Evolutionary conservation across 2,797 vertebrate species (phyloP).

Genomic region (Gallinago nigripennis): DNA sequence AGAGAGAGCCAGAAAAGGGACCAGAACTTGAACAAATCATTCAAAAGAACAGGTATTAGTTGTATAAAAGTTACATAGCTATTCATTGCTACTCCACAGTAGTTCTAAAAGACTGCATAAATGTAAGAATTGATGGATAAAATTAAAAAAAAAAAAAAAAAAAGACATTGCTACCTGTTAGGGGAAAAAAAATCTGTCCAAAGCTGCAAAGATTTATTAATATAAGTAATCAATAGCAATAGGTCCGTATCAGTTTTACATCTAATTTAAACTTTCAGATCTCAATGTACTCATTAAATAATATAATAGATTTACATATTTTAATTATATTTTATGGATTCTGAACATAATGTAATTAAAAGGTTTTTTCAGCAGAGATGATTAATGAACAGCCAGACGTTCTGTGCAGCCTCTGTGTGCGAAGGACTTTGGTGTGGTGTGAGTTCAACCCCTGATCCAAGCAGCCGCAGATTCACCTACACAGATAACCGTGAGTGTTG

Average conservation of each 20-base stretch:
- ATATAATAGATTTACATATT: slow-evolving; percentile 80
- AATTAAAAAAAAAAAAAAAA: neutral
- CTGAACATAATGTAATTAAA: slow-evolving; percentile 76
- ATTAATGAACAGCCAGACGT: slow-evolving; percentile 63
- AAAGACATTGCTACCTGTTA: neutral
- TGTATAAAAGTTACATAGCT: neutral
- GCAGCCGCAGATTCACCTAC: neutral
- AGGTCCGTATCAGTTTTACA: slow-evolving; percentile 72
- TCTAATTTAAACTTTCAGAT: slow-evolving; percentile 75
- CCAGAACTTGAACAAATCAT: neutral
- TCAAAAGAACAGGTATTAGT: neutral
- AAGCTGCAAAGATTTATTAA: slow-evolving; percentile 64
- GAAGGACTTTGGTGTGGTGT: neutral
- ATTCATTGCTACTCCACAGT: neutral
- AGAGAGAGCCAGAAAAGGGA: neutral
- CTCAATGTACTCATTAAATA: slow-evolving; percentile 77
- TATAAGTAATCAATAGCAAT: slow-evolving; percentile 70
- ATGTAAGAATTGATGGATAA: neutral
- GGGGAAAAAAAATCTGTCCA: neutral
- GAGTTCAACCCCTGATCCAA: neutral
- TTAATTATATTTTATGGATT: slow-evolving; percentile 81
- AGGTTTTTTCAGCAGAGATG: slow-evolving; percentile 62
- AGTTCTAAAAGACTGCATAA: neutral
- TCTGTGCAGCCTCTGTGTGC: neutral
- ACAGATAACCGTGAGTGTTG: fast-evolving